These are phyloP conservation scores for Dolichomitus sp. DNA, from an alignment of 2,888 invertebrate species.

Conservation along the genomic window DNA sequence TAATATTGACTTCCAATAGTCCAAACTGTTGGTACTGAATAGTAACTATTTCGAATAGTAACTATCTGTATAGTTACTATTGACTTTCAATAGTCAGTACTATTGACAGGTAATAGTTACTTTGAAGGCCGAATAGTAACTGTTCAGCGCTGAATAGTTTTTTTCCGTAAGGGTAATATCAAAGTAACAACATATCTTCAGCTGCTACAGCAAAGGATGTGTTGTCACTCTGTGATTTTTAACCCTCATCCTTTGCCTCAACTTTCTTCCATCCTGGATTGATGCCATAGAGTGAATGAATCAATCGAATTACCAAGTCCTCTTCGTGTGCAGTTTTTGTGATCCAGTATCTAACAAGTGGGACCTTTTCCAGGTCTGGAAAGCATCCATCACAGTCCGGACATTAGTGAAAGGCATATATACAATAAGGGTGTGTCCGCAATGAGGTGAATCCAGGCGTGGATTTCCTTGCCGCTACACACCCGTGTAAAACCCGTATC, in stretches of 20 bases:
- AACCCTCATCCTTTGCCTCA: neutral
- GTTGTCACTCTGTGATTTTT: no score
- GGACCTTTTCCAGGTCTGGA: neutral
- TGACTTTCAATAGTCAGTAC: no score
- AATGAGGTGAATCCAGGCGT: conserved; percentile 46
- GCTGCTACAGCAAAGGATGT: no score
- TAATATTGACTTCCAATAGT: no score
- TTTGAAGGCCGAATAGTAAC: no score
- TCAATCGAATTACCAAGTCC: conserved; percentile 14
- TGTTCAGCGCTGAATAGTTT: no score
- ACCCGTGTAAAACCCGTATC: neutral
- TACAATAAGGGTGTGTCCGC: conserved; percentile 26
- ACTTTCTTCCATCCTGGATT: neutral
- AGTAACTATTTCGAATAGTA: no score
- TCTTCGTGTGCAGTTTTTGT: conserved; percentile 20
- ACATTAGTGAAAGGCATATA: conserved; percentile 36
- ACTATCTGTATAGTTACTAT: no score
- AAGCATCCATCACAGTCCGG: conserved; percentile 46
- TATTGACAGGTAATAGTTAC: no score
- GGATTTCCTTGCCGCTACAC: neutral
- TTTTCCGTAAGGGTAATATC: no score
- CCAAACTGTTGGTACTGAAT: no score
- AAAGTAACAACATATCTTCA: neutral
- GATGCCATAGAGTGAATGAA: neutral
- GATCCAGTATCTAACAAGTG: neutral